Evolutionary conservation across 2,888 invertebrate species (phyloP), one percentile per base, ranked within the genome.

Genomic region (Sycophila texana): DNA sequence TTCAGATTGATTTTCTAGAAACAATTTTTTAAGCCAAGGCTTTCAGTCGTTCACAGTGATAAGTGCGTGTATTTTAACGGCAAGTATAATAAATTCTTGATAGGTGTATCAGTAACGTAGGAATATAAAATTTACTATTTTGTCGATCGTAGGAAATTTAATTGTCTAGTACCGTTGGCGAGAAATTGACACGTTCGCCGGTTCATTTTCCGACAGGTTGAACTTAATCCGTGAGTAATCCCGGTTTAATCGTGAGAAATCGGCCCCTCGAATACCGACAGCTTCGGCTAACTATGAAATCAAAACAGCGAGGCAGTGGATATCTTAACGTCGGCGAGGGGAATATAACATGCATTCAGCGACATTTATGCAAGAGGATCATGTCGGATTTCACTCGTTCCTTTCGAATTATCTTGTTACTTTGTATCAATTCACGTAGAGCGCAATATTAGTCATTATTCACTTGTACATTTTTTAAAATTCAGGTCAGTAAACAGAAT

Each of bases 331-430:
- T 81, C 84, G 80, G 81, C 81, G 85, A 87, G 89, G 89, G 87
- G 87, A 88, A 39, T 39, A 89, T 88, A 85, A 79, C 84, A 82
- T 79, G 85, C 84, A 84, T 88, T 88, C 86, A 88, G 84, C 82
- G 85, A 86, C 87, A 88, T 89, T 89, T 87, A 87, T 87, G 86
- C 87, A 86, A 86, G 83, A 86, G 87, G 87, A 88, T 89, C 87
- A 87, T 85, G 87, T 88, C 88, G 85, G 87, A 87, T 88, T 87
- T 86, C 80, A 84, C 85, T 86, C 86, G 85, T 84, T 16, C 83
- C 79, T 81, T 77, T 77, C 81, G 86, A 87, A 89, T 89, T 89
- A 89, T 89, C 87, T 86, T 85, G 84, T 86, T 84, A 83, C 68
- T 51, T 51, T 51, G 58, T 55, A 63, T 12, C 26, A 51, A 47